Percentiles rank a stretch among this genome's conserved stretches.
phyloP scores from a whole-genome alignment of 2,797 vertebrate species.

The Parauchenoglanis ngamensis region DNA sequence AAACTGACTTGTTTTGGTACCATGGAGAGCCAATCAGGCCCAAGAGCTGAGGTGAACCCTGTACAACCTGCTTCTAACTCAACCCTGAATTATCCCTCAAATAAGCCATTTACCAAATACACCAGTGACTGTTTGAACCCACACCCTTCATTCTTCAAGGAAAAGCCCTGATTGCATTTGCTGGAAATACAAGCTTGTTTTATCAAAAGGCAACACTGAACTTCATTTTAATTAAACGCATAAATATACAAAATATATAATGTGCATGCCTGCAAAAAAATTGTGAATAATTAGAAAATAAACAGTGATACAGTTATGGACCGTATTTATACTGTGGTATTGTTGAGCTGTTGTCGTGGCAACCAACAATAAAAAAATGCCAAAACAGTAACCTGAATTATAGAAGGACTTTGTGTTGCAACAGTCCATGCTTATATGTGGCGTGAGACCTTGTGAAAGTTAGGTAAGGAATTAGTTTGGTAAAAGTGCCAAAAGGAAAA shows the following conservation, averaged over 20 bases:
- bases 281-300: not conserved
- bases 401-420: not conserved
- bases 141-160: not conserved
- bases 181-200: not conserved
- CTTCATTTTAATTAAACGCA: not conserved
- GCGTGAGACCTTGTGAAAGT: not conserved
- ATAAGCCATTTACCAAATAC: not conserved
- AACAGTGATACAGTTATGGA: not conserved
- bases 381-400: not conserved
- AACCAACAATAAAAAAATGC: not conserved
- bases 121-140: conserved; percentile 19
- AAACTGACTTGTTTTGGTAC: not conserved
- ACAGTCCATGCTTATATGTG: not conserved
- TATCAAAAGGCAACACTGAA: not conserved
- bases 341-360: not conserved
- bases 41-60: conserved; percentile 19
- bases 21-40: not conserved
- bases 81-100: conserved; percentile 6
- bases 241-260: not conserved
- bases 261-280: not conserved
- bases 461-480: not conserved
- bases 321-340: not conserved
- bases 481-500: not conserved
- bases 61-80: conserved; percentile 4
- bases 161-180: not conserved